Evolutionary conservation across 2,113 vertebrate species (phyloP).

Genomic region (Ochotona curzoniae): DNA sequence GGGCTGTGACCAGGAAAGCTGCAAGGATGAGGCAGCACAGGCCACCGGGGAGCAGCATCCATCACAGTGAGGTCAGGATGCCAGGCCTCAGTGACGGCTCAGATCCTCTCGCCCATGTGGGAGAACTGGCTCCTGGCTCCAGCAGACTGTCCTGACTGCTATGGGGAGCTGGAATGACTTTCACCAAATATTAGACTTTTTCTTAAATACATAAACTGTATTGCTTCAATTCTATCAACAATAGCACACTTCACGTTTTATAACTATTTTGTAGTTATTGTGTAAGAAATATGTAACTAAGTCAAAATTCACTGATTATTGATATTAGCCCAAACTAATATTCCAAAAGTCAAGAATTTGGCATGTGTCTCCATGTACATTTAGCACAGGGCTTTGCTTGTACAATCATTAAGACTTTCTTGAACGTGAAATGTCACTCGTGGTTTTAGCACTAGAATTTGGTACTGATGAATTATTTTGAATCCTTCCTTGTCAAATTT

Average conservation of each 20-base stretch:
- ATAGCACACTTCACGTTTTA: background rate
- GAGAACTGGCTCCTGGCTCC: too few relatives aligned
- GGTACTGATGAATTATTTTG: background rate
- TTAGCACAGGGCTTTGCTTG: background rate
- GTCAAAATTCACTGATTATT: background rate
- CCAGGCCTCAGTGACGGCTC: too few relatives aligned
- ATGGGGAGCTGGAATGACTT: background rate
- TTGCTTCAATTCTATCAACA: background rate
- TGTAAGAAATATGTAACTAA: background rate
- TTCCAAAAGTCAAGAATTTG: background rate
- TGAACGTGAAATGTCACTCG: background rate
- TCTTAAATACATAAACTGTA: background rate
- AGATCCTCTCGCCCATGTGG: too few relatives aligned
- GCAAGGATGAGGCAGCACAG: too few relatives aligned
- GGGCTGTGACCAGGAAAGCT: too few relatives aligned
- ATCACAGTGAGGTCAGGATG: too few relatives aligned
- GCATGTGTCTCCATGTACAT: background rate
- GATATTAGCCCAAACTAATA: background rate
- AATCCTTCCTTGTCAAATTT: background rate
- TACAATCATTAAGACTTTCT: background rate
- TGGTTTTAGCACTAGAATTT: background rate
- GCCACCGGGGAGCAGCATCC: too few relatives aligned
- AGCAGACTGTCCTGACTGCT: too few relatives aligned
- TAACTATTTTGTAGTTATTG: background rate
- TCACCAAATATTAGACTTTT: background rate